Base-by-base conservation (phyloP, 2,113 vertebrate species). In the Perca fluviatilis region DNA sequence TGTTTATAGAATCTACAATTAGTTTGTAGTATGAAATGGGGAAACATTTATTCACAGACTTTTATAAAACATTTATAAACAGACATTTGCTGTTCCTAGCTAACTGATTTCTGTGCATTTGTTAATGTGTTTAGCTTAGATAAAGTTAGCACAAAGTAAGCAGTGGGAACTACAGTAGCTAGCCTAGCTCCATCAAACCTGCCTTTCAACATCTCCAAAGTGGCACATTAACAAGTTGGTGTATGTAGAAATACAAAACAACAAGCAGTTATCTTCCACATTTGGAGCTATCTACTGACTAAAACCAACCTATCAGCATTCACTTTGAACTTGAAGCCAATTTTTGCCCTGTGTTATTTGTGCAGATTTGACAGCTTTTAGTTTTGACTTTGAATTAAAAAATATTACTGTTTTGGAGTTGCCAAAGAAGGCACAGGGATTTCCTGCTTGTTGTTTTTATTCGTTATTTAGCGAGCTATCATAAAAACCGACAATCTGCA, bases 161-260 rank as follows among this genome's bases (percentile, higher is more conserved):
- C 46, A 73, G 46, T 5, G 27, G 46, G 46, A 64, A n/a, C 16
- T 33, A n/a, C 46, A 18, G 46, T 9, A 60, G 54, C n/a, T 25
- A 18, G 33, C 21, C 2, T 23, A 21, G 13, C 18, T 40, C 16
- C 25, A 66, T 27, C 23, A 49, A 11, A 23, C 11, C 1, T 33
- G 6, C 6, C 14, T 21, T 36, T 27, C 27, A 56, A 56, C 67
- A 23, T 33, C 67, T 54, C 16, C 6, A 36, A 61, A 61, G 19
- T 50, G 65, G 8, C 7, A 25, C 14, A 16, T 25, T 46, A 25
- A 21, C 14, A 57, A 16, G n/a, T 47, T 73, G 19, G 18, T 36
- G 36, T 63, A 19, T 56, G 19, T 23, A 74, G 21, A 46, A 30
- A 30, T 46, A 65, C 16, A 63, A 63, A n/a, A 74, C 40, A 57